Conservation (phyloP, 2,888 invertebrate species). For the Branchellion lobata region DNA sequence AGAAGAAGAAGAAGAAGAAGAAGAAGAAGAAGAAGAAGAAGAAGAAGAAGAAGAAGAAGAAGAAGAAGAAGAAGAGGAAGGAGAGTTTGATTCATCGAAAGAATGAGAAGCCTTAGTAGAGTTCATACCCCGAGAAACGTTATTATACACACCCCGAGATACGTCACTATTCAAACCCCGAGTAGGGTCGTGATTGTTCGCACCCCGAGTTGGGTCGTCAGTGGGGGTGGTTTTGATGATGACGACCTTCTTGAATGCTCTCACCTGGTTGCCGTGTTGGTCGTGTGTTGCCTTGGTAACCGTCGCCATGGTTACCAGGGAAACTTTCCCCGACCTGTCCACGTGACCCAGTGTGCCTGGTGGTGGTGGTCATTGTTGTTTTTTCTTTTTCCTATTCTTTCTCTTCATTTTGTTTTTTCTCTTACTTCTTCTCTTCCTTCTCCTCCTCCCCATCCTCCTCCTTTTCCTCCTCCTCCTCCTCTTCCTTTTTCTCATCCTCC, state of each 20-base stretch:
- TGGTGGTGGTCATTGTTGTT: too few species aligned
- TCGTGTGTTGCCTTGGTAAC: neutral
- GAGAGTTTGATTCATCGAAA: neutral
- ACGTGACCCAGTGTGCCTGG: neutral
- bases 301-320: neutral
- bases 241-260: neutral
- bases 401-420: too few species aligned
- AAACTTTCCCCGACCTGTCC: neutral
- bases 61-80: neutral
- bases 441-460: too few species aligned
- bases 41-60: neutral
- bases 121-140: too few species aligned
- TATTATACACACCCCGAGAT: too few species aligned
- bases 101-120: neutral
- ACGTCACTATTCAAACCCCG: too few species aligned
- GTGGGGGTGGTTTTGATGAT: neutral
- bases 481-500: too few species aligned
- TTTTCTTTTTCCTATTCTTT: too few species aligned
- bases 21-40: neutral
- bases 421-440: too few species aligned
- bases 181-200: too few species aligned
- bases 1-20: constrained; percentile 4
- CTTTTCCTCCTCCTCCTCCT: too few species aligned
- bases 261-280: neutral
- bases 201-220: too few species aligned